These are phyloP conservation scores for Bradypodion ventrale DNA, from an alignment of 2,797 vertebrate species.

Conservation along the genomic window DNA sequence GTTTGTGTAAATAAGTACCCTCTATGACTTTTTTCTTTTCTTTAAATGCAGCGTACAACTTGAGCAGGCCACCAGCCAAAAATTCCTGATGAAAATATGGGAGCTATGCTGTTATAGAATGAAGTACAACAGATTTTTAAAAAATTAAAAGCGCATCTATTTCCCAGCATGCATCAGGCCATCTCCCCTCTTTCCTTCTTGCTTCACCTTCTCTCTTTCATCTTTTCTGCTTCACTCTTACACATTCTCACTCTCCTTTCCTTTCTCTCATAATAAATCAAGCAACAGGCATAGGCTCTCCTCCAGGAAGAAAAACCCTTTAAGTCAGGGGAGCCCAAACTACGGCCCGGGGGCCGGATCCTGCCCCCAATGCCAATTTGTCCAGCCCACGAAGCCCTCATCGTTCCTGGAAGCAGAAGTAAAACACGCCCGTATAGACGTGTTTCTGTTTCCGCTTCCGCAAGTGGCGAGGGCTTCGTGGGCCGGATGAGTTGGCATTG, in stretches of 20 bases:
- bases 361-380: too few species aligned
- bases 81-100: conserved; percentile 80
- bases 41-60: conserved; percentile 78
- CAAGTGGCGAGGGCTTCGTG: too few species aligned
- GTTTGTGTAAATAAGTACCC: conserved; percentile 76
- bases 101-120: conserved; percentile 80
- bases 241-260: conserved; percentile 62
- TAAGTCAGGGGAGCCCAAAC: too few species aligned
- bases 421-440: too few species aligned
- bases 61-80: conserved; percentile 79
- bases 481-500: too few species aligned
- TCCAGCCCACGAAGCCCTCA: too few species aligned
- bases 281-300: conserved; percentile 77
- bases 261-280: conserved; percentile 71
- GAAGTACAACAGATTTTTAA: conserved; percentile 82
- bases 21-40: conserved; percentile 71
- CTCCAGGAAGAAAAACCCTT: conserved; percentile 77
- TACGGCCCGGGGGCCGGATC: too few species aligned
- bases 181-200: conserved; percentile 64
- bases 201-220: conserved; percentile 33
- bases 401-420: too few species aligned
- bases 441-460: too few species aligned
- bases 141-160: conserved; percentile 82
- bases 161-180: conserved; percentile 84
- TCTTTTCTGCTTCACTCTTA: conserved; percentile 53